Base-by-base conservation (phyloP, 2,888 invertebrate genomes). In the Fissipunctia ypsillon region DNA sequence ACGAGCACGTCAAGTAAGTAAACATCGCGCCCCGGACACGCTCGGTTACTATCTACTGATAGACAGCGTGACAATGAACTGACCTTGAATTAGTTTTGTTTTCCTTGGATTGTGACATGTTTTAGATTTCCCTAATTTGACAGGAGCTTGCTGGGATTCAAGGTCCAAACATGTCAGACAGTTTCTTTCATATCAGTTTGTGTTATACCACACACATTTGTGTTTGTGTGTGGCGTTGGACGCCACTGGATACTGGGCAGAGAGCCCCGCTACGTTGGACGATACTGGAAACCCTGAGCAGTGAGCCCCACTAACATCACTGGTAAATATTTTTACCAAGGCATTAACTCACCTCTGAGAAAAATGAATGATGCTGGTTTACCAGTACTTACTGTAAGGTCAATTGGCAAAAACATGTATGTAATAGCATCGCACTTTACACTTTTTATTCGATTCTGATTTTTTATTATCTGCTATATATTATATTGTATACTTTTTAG, bases 41-140 rank as follows among this genome's bases (percentile, higher is more conserved):
- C 67, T 67, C 65, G 41, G 54, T 69, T 69, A 64, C 31, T n/a
- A 56, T 56, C n/a, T 31, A 68, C 59, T 86, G 83, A 87, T 85
- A 83, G 87, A 76, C 83, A 83, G 57, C 69, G 70, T 71, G 80
- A 74, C 83, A 69, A 45, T 73, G 56, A 60, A 31, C 54, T 50
- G 64, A 56, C 66, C 70, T 69, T 71, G 66, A 45, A 66, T 80
- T 45, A 59, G n/a, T 69, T 57, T 19, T 67, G 74, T 69, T 77
- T 73, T 66, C 54, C 19, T 83, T 80, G 50, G 48, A 76, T 22
- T 25, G 16, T 38, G 81, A 61, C 56, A 73, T 66, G 52, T 76
- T 56, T 61, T 31, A 50, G n/a, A 22, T 72, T 56, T 50, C 73
- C 43, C 74, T 74, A 63, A 57, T 73, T 73, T 73, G 73, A 50